Conservation (phyloP, 1,140 invertebrate species). For the Caenorhabditis remanei region DNA sequence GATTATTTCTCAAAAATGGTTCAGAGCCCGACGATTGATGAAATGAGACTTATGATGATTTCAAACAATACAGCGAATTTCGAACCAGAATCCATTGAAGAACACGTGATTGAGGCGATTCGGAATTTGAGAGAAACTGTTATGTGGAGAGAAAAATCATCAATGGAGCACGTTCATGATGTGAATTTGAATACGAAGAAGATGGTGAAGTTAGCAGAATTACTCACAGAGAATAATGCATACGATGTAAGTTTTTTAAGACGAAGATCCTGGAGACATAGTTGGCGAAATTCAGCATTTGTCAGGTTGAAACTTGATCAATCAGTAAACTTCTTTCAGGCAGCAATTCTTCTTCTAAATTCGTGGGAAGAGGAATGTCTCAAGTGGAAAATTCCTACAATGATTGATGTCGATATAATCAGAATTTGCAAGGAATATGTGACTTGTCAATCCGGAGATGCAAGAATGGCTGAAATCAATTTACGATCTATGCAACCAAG, state of each 20-base stretch:
- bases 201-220: conserved; percentile 2
- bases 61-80: background rate
- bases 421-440: background rate
- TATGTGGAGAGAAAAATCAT: background rate
- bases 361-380: conserved; percentile 26
- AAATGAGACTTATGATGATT: conserved; percentile 20
- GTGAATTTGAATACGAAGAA: background rate
- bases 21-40: background rate
- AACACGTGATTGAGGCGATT: background rate
- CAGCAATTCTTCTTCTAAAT: background rate
- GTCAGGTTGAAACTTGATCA: no score
- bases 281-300: no score
- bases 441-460: conserved; percentile 6
- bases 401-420: conserved; percentile 19
- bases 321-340: background rate
- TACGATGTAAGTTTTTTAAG: background rate
- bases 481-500: background rate
- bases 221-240: conserved; percentile 17
- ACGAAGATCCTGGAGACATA: no score
- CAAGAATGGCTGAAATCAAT: background rate
- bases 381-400: background rate
- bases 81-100: conserved; percentile 12
- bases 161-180: background rate
- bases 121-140: background rate
- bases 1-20: no score